Base-by-base conservation (phyloP, 2,888 invertebrate species). In the Muschampia plurimacula region DNA sequence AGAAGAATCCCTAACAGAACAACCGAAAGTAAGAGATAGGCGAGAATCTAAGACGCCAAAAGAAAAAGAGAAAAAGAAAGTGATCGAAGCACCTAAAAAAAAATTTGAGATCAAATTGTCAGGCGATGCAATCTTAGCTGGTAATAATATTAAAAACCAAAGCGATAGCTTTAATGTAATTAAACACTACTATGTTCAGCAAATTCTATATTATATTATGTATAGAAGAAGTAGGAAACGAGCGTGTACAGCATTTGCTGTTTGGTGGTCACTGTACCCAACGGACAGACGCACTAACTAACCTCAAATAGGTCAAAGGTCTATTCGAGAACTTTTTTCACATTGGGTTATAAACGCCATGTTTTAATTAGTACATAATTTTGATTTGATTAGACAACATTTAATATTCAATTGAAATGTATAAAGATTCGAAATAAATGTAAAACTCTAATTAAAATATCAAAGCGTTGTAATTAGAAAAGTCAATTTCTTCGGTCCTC, bases 41-140 rank as follows among this genome's bases (percentile, higher is more conserved):
- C 76, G 77, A 41, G 82, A 83, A 15, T 81, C 82, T 0, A 84
- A 81, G 79, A 41, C 69, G 9, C 15, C 28, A 3, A 84, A 83
- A 75, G 79, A 78, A n/a, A 79, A 81, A 67, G 79, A 80, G 4
- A 84, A 84, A 72, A 81, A 82, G n/a, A 88, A 86, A 73, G 44
- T 70, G 6, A 36, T 64, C 5, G 85, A 86, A 75, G 44, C 72
- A 1, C 73, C 75, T 15, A 86, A 86, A 78, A 49, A 71, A 1
- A 89, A 89, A 78, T 85, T 80, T 76, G 87, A 87, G 80, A 83
- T 91, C 9, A 82, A 75, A 36, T 76, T 92, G 9, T 70, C 84
- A 0, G 92, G 92, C 62, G 83, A 89, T 74, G 69, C 81, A 6
- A 85, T 92, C 68, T 79, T 92, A 75, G 82, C 90, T 22, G 91